phyloP scores from a whole-genome alignment of 2,113 vertebrate species.

The Geococcyx californianus region DNA sequence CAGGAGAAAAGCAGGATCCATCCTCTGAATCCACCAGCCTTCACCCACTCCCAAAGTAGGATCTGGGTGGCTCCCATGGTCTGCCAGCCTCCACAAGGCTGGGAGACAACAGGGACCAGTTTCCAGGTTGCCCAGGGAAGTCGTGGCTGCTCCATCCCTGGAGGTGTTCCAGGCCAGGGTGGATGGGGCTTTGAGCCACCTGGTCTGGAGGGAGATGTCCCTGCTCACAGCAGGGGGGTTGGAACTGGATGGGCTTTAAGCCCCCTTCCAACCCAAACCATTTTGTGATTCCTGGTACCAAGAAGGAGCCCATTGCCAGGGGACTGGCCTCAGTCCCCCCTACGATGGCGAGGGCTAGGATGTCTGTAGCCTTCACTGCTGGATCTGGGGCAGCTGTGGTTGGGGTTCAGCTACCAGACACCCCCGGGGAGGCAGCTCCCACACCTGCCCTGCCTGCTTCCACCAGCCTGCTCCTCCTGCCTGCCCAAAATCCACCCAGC shows the following conservation, averaged over 20 bases:
- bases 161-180: too few species aligned
- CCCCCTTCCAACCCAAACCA: too few species aligned
- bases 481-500: not conserved
- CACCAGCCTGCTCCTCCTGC: not conserved
- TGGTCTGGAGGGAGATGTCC: too few species aligned
- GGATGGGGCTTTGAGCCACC: too few species aligned
- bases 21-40: not conserved
- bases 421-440: not conserved
- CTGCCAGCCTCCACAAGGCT: not conserved
- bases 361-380: not conserved
- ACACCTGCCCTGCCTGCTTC: not conserved
- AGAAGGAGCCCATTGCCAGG: not conserved
- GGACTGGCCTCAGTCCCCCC: not conserved
- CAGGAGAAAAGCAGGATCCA: fast-evolving
- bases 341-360: not conserved
- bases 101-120: not conserved
- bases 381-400: not conserved
- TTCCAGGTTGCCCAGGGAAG: too few species aligned
- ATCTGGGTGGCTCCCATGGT: not conserved
- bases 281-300: not conserved
- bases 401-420: not conserved
- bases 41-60: fast-evolving
- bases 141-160: too few species aligned
- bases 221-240: too few species aligned
- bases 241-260: too few species aligned